Evolutionary conservation across 1,140 invertebrate genomes (phyloP).

Genomic region (Zaprionus ghesquierei): DNA sequence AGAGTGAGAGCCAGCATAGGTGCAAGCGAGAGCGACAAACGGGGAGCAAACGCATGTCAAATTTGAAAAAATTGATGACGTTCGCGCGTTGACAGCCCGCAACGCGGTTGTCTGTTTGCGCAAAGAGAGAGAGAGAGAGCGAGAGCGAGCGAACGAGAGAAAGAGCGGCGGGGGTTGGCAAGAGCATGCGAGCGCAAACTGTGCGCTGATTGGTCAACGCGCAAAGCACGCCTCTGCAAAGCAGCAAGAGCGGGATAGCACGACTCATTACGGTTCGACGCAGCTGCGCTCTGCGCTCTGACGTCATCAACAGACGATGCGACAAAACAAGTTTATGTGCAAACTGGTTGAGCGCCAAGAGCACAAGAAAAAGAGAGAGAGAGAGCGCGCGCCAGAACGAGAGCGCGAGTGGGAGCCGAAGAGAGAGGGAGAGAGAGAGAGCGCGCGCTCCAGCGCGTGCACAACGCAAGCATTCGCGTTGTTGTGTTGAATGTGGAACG

Average conservation of each 20-base stretch:
- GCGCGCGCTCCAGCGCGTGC: neutral
- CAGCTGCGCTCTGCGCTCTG: conserved; percentile 50
- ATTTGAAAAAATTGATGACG: conserved; percentile 81
- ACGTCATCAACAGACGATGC: conserved; percentile 46
- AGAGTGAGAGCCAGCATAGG: neutral
- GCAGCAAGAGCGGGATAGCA: conserved; percentile 33
- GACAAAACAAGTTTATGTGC: conserved; percentile 50
- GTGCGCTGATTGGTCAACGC: conserved; percentile 27
- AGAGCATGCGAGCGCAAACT: neutral
- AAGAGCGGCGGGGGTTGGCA: neutral
- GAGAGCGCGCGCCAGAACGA: neutral
- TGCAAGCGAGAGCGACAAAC: neutral
- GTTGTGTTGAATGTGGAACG: conserved; percentile 69
- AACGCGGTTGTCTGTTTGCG: neutral
- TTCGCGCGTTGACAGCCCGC: conserved; percentile 72
- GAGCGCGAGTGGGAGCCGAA: neutral
- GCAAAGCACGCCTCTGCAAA: conserved; percentile 43
- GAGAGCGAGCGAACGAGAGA: conserved; percentile 8
- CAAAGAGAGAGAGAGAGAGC: neutral
- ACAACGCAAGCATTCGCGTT: conserved; percentile 45
- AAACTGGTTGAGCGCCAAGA: conserved; percentile 14
- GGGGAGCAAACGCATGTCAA: conserved; percentile 66
- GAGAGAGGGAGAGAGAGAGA: conserved; percentile 15
- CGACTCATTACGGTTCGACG: conserved; percentile 53
- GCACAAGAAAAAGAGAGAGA: neutral